Conservation (phyloP, 1,140 invertebrate species). For the Drosophila guanche region DNA sequence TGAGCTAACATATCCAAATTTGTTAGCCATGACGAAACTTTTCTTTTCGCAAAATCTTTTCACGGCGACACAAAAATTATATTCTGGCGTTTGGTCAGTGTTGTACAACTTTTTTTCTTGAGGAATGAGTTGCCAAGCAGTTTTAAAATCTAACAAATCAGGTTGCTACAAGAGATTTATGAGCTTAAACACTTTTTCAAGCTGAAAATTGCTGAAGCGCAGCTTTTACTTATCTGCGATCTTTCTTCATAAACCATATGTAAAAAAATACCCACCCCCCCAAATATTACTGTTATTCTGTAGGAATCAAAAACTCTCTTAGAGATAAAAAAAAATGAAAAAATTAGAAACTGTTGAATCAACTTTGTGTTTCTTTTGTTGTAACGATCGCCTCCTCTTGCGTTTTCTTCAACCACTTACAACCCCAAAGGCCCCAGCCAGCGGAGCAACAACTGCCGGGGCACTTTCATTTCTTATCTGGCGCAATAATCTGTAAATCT, state of each 20-base stretch:
- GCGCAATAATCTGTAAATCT: conserved; percentile 65
- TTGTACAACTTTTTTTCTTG: no score
- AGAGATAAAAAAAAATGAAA: conserved; percentile 26
- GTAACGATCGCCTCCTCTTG: conserved; percentile 37
- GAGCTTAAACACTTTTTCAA: conserved; percentile 26
- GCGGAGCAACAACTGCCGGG: conserved; percentile 60
- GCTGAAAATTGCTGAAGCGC: conserved; percentile 13
- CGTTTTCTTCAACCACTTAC: conserved; percentile 25
- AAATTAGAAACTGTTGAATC: conserved; percentile 4
- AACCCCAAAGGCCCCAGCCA: conserved; percentile 19
- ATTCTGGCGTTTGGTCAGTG: no score
- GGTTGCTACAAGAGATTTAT: no score
- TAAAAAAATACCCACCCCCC: conserved; percentile 44
- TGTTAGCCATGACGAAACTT: conserved; percentile 32
- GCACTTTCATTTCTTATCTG: conserved; percentile 80
- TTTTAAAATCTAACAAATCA: no score
- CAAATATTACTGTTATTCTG: conserved; percentile 49
- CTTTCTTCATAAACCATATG: conserved; percentile 57
- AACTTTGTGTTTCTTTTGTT: conserved; percentile 33
- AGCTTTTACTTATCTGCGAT: conserved; percentile 45
- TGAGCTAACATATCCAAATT: conserved; percentile 28
- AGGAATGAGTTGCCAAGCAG: no score
- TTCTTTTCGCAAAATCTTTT: no score
- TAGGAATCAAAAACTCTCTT: conserved; percentile 2
- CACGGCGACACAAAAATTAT: no score